Base-by-base conservation (phyloP, 2,888 invertebrate genomes). In the Nematopogon swammerdamellus region DNA sequence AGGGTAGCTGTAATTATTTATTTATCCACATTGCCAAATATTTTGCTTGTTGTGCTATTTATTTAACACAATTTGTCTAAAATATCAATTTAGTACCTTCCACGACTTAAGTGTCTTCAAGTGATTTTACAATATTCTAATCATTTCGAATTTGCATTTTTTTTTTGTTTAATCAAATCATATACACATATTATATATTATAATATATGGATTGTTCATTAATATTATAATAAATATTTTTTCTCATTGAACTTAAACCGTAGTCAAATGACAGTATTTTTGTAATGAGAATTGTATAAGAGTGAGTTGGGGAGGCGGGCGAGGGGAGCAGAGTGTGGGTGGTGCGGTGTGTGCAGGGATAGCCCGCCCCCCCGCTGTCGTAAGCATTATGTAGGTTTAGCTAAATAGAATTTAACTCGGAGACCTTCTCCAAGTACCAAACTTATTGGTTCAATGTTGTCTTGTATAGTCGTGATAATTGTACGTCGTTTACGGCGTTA, bases 201-300 rank as follows among this genome's bases (percentile, higher is more conserved):
- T 48, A 20, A 25, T 45, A 47, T 44, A 18, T 45, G 46, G n/a
- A 49, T 29, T 69, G 70, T 74, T 77, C 70, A 68, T 71, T 71
- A 63, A 66, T 70, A 70, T 66, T 63, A 65, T 70, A 58, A 66
- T 70, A 68, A 68, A 65, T 72, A 67, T 73, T 54, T 71, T 76
- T 72, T 76, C 70, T 76, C 72, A 73, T 67, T 68, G 72, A 80
- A 76, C 49, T 52, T 48, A 54, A 55, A 52, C 74, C 75, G 76
- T 80, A 81, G 80, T 80, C 80, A 80, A 80, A 81, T 80, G 76
- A 75, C 80, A 81, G 80, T 81, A 81, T 81, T 81, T 81, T 80
- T 80, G 62, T 80, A 80, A 73, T 63, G 71, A 69, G 72, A 76
- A 76, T 76, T 76, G 80, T 79, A 70, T 74, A 72, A 66, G 73